Evolutionary conservation across 2,797 vertebrate genomes (phyloP).

Genomic region (Poliocrania exsul): DNA sequence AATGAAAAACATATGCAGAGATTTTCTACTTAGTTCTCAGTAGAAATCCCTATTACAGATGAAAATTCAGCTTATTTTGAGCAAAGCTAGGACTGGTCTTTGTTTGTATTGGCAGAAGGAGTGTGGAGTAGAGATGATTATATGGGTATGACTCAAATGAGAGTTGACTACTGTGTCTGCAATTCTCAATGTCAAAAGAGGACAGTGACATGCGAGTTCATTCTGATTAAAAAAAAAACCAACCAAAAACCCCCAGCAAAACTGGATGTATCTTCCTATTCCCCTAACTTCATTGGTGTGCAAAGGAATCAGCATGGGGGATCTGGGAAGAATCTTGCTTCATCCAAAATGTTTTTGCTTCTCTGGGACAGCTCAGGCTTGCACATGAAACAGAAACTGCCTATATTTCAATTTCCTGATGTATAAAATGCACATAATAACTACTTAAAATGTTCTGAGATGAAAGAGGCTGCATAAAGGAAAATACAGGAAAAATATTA

Average conservation of each 20-base stretch:
- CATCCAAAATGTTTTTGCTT: not conserved
- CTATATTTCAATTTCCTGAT: not conserved
- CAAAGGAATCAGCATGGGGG: not conserved
- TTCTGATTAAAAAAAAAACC: not conserved
- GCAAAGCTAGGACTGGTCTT: not conserved
- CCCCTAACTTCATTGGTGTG: not conserved
- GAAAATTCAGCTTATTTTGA: not conserved
- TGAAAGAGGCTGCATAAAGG: not conserved
- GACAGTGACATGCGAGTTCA: not conserved
- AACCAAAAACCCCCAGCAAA: not conserved
- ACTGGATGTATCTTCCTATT: not conserved
- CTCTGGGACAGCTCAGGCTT: not conserved
- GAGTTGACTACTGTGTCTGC: not conserved
- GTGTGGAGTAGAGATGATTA: not conserved
- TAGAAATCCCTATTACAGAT: not conserved
- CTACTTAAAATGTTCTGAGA: not conserved
- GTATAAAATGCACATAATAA: not conserved
- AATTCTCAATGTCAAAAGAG: not conserved
- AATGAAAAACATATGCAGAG: not conserved
- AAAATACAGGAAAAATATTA: not conserved
- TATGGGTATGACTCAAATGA: not conserved
- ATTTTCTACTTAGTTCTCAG: not conserved
- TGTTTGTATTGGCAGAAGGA: not conserved
- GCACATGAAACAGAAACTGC: not conserved
- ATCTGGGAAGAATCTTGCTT: not conserved